A percentile compares a stretch with the other conserved stretches of the same genome.
phyloP scores from a whole-genome alignment of 2,113 vertebrate genomes.

The Jaculus jaculus region DNA sequence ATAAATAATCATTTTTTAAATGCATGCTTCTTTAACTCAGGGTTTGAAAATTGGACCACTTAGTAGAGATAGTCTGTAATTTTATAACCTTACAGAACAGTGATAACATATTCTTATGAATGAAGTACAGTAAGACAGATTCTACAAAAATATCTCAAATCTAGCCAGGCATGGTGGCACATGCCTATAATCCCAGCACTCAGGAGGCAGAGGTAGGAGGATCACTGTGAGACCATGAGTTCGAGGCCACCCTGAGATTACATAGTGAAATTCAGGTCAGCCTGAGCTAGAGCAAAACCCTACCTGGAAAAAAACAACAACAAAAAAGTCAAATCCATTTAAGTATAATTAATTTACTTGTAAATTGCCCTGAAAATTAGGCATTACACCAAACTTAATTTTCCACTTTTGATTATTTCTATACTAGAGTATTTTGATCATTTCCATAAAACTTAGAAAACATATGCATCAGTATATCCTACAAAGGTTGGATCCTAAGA shows the following conservation, averaged over 20 bases:
- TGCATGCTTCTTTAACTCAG: slow-evolving; percentile 12
- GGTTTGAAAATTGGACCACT: background rate
- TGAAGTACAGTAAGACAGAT: no score
- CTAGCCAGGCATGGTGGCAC: no score
- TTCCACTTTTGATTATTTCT: slow-evolving; percentile 5
- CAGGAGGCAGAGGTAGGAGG: no score
- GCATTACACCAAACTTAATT: background rate
- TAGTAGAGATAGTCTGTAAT: background rate
- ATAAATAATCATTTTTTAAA: no score
- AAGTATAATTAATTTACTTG: background rate
- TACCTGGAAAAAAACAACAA: background rate
- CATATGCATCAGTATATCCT: slow-evolving; percentile 2
- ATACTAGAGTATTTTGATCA: background rate
- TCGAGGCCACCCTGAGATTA: no score
- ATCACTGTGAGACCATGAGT: no score
- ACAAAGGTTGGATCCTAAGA: background rate
- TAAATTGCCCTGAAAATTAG: background rate
- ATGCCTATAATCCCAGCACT: no score
- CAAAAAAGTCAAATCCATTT: background rate
- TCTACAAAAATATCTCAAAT: no score
- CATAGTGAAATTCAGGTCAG: no score
- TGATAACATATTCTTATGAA: no score
- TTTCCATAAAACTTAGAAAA: slow-evolving; percentile 41
- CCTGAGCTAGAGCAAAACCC: no score
- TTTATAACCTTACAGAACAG: background rate